A percentile compares a stretch with the other conserved stretches of the same genome.
These are phyloP conservation scores for Gymnobelideus leadbeateri DNA, from an alignment of 2,113 vertebrate species.

Conservation along the genomic window DNA sequence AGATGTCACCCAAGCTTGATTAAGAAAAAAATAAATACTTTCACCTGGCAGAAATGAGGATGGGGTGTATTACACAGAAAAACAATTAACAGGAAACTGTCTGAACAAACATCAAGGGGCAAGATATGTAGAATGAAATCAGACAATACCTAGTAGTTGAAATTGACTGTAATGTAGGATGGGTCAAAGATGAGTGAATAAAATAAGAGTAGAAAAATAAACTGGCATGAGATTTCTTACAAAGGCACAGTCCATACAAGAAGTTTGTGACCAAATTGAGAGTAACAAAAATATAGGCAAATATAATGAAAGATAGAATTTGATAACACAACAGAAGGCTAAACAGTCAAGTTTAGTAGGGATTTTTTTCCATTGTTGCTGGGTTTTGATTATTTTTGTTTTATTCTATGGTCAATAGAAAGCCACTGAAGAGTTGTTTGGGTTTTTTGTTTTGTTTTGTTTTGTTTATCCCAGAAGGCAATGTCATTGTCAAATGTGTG, in stretches of 20 bases:
- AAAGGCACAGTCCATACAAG: neutral
- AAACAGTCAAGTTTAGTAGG: neutral
- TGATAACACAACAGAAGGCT: neutral
- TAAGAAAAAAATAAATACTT: too few species aligned
- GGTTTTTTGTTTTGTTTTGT: too few species aligned
- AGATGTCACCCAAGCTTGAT: too few species aligned
- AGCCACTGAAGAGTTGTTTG: neutral
- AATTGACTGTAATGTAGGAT: too few species aligned
- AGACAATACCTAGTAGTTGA: too few species aligned
- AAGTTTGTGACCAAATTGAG: neutral
- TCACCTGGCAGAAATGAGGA: too few species aligned
- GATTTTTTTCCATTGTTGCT: neutral
- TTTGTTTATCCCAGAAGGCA: neutral
- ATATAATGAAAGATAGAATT: neutral
- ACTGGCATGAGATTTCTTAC: neutral
- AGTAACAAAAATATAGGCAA: neutral
- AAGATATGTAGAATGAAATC: too few species aligned
- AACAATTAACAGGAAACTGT: too few species aligned
- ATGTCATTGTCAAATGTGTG: neutral
- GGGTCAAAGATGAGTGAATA: too few species aligned
- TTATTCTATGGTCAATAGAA: neutral
- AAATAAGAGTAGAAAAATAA: neutral
- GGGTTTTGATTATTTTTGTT: neutral
- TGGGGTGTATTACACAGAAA: too few species aligned
- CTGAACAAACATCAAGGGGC: too few species aligned